Percentiles rank a stretch among this genome's conserved stretches.
phyloP scores from a whole-genome alignment of 2,888 invertebrate genomes.

The Erpobdella octoculata region DNA sequence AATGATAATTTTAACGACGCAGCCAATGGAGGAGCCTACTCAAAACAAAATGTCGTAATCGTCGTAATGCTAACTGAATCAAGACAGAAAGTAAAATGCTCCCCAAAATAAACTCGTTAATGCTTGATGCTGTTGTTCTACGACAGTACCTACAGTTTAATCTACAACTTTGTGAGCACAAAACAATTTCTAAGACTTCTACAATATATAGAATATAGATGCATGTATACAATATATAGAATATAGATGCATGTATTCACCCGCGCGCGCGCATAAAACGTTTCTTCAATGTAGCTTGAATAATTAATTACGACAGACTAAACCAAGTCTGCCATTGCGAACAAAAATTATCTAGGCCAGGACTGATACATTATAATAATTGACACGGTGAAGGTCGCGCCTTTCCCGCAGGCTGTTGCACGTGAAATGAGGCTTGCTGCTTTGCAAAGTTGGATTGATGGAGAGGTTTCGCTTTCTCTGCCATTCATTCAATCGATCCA shows the following conservation, averaged over 20 bases:
- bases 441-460: neutral
- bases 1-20: neutral
- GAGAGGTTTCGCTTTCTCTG: too few species aligned
- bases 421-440: neutral
- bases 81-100: too few species aligned
- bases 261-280: too few species aligned
- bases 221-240: too few species aligned
- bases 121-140: too few species aligned
- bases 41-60: neutral
- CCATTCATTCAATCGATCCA: too few species aligned
- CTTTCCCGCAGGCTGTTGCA: neutral
- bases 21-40: neutral
- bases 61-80: too few species aligned
- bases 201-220: too few species aligned
- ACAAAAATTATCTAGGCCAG: neutral
- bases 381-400: conserved; percentile 1
- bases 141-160: neutral
- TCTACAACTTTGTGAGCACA: neutral
- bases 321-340: conserved; percentile 10
- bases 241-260: too few species aligned
- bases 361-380: conserved; percentile 7
- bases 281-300: neutral
- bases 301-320: conserved; percentile 8
- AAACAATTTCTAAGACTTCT: too few species aligned
- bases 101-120: too few species aligned